phyloP scores from a whole-genome alignment of 2,888 invertebrate genomes.

The Pemphredon lugubris region DNA sequence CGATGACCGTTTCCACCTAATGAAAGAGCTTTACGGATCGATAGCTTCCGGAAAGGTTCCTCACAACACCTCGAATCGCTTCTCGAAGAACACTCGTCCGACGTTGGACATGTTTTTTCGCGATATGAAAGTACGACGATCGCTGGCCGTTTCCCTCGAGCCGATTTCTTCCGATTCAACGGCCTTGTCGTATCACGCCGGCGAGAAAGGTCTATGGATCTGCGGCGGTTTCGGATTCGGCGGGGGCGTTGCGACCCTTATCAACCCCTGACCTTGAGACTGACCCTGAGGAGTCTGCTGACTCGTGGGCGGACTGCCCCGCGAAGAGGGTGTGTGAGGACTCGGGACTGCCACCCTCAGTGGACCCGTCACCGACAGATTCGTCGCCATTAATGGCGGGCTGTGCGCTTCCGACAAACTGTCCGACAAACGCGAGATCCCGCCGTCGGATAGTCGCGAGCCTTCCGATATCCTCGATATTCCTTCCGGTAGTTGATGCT shows the following conservation, averaged over 20 bases:
- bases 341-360: slow-evolving; percentile 78
- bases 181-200: slow-evolving; percentile 77
- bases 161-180: slow-evolving; percentile 26
- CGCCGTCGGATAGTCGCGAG: slow-evolving; percentile 78
- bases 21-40: no score
- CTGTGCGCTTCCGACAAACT: slow-evolving; percentile 79
- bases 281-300: slow-evolving; percentile 72
- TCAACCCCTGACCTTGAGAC: slow-evolving; percentile 71
- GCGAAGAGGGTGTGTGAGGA: slow-evolving; percentile 80
- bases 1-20: no score
- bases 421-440: slow-evolving; percentile 78
- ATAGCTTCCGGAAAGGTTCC: not conserved
- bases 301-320: slow-evolving; percentile 76
- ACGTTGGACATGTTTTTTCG: slow-evolving; percentile 18
- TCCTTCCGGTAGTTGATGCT: slow-evolving; percentile 73
- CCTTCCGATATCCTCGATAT: slow-evolving; percentile 79
- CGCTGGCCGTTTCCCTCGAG: slow-evolving; percentile 7
- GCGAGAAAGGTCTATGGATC: slow-evolving; percentile 80
- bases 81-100: slow-evolving; percentile 51
- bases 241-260: slow-evolving; percentile 77
- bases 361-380: slow-evolving; percentile 79
- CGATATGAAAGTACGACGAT: slow-evolving; percentile 18
- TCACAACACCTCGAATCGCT: slow-evolving; percentile 72
- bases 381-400: slow-evolving; percentile 79
- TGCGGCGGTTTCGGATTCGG: slow-evolving; percentile 78